Base-by-base conservation (phyloP, 2,113 vertebrate species). In the Axis porcinus region DNA sequence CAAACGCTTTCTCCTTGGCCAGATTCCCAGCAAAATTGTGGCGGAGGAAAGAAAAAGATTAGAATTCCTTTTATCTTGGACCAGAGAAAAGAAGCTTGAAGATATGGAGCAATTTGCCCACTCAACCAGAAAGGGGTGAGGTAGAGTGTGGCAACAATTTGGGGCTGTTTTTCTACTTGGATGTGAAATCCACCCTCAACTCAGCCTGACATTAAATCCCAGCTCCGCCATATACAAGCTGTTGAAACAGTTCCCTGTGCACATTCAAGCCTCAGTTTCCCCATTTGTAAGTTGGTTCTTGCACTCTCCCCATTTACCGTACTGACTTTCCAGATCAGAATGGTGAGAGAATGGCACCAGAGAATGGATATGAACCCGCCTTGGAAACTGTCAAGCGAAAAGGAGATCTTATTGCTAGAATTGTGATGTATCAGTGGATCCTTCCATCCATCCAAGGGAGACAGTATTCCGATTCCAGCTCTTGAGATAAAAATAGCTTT, bases 401-500 rank as follows among this genome's bases (percentile, higher is more conserved):
- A 15, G 27, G 47, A 11, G 40, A 9, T 60, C 30, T 76, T 11
- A 23, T 16, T 45, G 67, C 58, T 76, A 57, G 45, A 43, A 25
- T 54, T 36, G 40, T 28, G 86, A 28, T 62, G 30, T 88, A 28
- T 74, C 60, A 6, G 19, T 58, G 52, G 82, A 52, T 91, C 40
- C 23, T 25, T 27, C 67, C 23, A 17, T 86, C 62, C 67, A 13
- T 33, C 89, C 57, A 27, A 50, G 62, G 25, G 57, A 94, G 88
- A 82, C 45, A 86, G 86, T 1, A 0, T 43, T 97, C 64, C 6
- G 57, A 33, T 57, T 89, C 86, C 86, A 96, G 78, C 74, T 81
- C 70, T 67, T 10, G 57, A 86, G 88, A 93, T 79, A 97, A 97
- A 98, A 98, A 98, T 95, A 97, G 62, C 40, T 79, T 27, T 33